These are phyloP conservation scores for Nemoura dubitans DNA, from an alignment of 2,888 invertebrate genomes.

Conservation along the genomic window DNA sequence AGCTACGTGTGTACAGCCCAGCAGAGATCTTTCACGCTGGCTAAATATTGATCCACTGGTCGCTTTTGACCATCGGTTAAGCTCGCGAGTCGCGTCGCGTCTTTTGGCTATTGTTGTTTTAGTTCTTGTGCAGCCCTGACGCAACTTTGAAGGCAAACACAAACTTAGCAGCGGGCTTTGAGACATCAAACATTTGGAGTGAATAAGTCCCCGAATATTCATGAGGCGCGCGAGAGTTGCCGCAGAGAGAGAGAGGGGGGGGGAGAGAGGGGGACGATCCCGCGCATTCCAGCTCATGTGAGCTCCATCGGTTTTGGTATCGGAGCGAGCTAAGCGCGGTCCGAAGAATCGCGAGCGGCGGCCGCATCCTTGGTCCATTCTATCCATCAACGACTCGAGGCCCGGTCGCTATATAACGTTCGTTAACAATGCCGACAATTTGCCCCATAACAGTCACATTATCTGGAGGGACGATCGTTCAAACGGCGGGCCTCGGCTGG, in stretches of 20 bases:
- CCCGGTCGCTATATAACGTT: not conserved
- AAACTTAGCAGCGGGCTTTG: not conserved
- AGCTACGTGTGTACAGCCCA: no score
- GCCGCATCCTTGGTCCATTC: not conserved
- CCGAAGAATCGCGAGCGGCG: not conserved
- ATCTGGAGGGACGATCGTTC: not conserved
- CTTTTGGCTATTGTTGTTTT: not conserved
- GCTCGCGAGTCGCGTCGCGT: not conserved
- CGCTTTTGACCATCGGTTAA: no score
- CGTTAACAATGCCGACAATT: not conserved
- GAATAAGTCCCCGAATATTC: conserved; percentile 5
- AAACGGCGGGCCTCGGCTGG: not conserved
- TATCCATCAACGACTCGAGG: not conserved
- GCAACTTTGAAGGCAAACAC: not conserved
- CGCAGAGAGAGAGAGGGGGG: not conserved
- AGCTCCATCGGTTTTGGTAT: no score
- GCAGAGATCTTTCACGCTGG: not conserved
- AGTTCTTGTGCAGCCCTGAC: not conserved
- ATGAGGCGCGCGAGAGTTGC: no score
- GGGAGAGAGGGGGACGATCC: not conserved
- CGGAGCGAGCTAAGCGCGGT: not conserved
- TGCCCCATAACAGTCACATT: not conserved
- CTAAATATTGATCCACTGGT: not conserved
- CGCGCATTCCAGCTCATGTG: not conserved
- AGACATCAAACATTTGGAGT: conserved; percentile 3